phyloP scores from a whole-genome alignment of 2,113 vertebrate genomes.

The Corythornis vintsioides region DNA sequence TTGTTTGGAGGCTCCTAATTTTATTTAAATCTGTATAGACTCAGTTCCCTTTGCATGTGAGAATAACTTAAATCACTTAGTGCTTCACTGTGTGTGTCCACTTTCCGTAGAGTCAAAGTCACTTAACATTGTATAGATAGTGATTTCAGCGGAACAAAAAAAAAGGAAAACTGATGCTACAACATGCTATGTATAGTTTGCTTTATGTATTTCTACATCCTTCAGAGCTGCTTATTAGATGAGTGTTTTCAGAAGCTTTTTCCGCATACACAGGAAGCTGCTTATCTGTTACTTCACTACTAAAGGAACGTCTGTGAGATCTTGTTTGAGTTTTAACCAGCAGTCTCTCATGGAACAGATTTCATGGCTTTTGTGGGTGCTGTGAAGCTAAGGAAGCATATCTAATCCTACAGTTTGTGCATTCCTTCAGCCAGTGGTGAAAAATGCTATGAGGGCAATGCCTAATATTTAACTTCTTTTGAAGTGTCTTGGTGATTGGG shows the following conservation, averaged over 20 bases:
- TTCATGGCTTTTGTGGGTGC: neutral
- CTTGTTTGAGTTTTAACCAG: rapidly evolving
- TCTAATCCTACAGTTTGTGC: neutral
- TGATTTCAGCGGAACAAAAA: neutral
- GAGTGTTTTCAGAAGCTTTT: neutral
- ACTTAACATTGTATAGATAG: neutral
- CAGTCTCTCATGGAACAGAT: neutral
- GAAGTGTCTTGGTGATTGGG: neutral
- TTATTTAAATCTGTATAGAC: neutral
- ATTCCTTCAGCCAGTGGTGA: neutral
- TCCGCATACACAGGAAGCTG: rapidly evolving
- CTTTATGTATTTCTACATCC: neutral
- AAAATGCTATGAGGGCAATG: neutral
- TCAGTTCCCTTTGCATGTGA: neutral
- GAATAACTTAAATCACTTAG: neutral
- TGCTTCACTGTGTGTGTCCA: neutral
- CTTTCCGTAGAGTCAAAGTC: neutral
- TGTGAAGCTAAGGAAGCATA: neutral
- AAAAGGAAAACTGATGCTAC: neutral
- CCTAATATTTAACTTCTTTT: neutral
- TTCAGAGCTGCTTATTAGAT: neutral
- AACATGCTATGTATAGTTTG: neutral
- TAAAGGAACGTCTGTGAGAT: neutral
- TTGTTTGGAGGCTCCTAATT: neutral
- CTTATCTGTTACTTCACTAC: neutral